Base-by-base conservation (phyloP, 2,888 invertebrate genomes). In the Xanthorhoe designata region DNA sequence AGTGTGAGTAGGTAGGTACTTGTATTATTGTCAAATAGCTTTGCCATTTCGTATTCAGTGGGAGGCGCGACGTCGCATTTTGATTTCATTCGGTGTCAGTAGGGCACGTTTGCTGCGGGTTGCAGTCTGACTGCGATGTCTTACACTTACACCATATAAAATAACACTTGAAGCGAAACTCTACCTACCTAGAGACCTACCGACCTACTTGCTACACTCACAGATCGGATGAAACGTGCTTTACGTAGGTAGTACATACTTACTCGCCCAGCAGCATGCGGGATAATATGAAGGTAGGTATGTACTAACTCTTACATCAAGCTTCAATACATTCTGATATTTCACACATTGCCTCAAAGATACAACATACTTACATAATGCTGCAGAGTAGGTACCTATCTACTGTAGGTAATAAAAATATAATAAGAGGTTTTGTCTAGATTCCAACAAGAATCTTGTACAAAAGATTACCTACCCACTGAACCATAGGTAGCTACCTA, bases 51-150 rank as follows among this genome's bases (percentile, higher is more conserved):
- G 82, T 88, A 87, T 86, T 84, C 84, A 75, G 75, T 77, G 68
- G 74, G 74, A 73, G 75, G 75, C 73, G 78, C 79, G 75, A 71
- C 56, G 58, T 79, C 80, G 82, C 83, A 82, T 86, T 87, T 86
- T 87, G 82, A 84, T 88, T 89, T 85, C 79, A 77, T 87, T 90
- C 81, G 84, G 88, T 90, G 91, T 90, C 86, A 91, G 89, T 90
- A 82, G 91, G 89, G 78, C 89, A 87, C 82, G 82, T 79, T 84
- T 79, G 81, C 78, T 79, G 81, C 80, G 78, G 74, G 75, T 80
- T 79, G 80, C 82, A 81, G 56, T 51, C 55, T n/a, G 38, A 29
- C 50, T 45, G 51, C 49, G 64, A 50, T 58, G 47, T 50, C 49
- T 54, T 64, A 58, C 47, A 47, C 49, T 54, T 64, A 58, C 47